These are phyloP conservation scores for Iselma pallidipennis DNA, from an alignment of 2,888 invertebrate species.

Conservation along the genomic window DNA sequence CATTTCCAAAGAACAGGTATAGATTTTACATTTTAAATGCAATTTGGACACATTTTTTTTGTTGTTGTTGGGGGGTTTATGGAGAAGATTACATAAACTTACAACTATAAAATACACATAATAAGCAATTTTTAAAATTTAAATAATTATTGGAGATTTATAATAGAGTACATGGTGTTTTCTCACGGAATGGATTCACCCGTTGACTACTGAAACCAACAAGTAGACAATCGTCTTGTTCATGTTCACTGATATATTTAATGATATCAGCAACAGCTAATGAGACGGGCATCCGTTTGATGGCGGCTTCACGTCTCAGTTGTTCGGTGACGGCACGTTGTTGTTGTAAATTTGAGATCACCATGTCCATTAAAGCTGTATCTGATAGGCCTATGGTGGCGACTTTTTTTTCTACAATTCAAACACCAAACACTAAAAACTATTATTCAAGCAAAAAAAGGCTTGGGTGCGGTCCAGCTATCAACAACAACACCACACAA, in stretches of 20 bases:
- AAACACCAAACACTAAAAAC: background rate
- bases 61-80: too few relatives aligned
- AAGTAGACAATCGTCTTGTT: slow-evolving; percentile 90
- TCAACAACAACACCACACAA: background rate
- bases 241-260: slow-evolving; percentile 87
- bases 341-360: slow-evolving; percentile 92
- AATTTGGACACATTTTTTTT: background rate
- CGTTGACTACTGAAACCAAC: slow-evolving; percentile 94
- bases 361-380: slow-evolving; percentile 89
- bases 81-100: slow-evolving; percentile 6
- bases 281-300: slow-evolving; percentile 84
- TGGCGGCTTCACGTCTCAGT: slow-evolving; percentile 85
- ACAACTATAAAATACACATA: slow-evolving; percentile 3
- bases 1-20: background rate
- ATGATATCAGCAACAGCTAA: slow-evolving; percentile 92
- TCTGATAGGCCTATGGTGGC: slow-evolving; percentile 85
- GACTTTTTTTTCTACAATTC: slow-evolving; percentile 15
- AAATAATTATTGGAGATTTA: slow-evolving; percentile 58
- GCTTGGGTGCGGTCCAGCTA: background rate
- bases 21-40: background rate
- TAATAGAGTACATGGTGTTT: slow-evolving; percentile 83
- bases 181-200: slow-evolving; percentile 94
- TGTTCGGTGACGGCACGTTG: slow-evolving; percentile 93
- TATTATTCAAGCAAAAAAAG: background rate
- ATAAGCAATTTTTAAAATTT: slow-evolving; percentile 2